phyloP scores from a whole-genome alignment of 2,888 invertebrate genomes.

The Brenthis daphne region DNA sequence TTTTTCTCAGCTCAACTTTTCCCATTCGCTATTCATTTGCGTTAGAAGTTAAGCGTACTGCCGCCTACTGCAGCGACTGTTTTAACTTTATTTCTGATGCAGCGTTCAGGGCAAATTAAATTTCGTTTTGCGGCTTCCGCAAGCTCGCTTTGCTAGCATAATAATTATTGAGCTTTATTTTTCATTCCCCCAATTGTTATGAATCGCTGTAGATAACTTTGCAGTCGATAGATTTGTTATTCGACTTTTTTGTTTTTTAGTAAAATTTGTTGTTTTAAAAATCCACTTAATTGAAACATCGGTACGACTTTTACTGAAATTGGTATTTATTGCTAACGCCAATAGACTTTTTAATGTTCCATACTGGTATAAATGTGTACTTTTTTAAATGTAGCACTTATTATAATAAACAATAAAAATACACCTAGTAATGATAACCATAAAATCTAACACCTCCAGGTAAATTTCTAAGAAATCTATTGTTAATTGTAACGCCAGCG shows the following conservation, averaged over 20 bases:
- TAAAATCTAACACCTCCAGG: too few species aligned
- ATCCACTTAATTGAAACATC: too few species aligned
- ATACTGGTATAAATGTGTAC: too few species aligned
- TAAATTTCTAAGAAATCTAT: too few species aligned
- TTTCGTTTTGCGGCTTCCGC: slow-evolving; percentile 81
- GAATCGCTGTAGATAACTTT: slow-evolving; percentile 58
- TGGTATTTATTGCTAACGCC: too few species aligned
- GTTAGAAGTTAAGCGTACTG: slow-evolving; percentile 78
- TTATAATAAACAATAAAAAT: too few species aligned
- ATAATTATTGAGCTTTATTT: slow-evolving; percentile 74
- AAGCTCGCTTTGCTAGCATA: slow-evolving; percentile 76
- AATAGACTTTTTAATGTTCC: too few species aligned
- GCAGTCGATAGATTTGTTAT: slow-evolving; percentile 24
- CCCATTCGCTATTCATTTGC: slow-evolving; percentile 82
- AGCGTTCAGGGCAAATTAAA: slow-evolving; percentile 82
- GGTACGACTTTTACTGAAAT: too few species aligned
- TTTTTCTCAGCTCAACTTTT: slow-evolving; percentile 80
- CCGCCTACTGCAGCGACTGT: slow-evolving; percentile 79
- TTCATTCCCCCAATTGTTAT: slow-evolving; percentile 56
- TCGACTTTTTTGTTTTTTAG: not conserved
- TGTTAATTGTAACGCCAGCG: too few species aligned
- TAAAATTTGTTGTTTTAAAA: too few species aligned
- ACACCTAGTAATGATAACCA: too few species aligned
- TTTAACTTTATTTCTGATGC: slow-evolving; percentile 83
- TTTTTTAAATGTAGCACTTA: too few species aligned